These are phyloP conservation scores for Phalacrocorax brasilianus DNA, from an alignment of 2,113 vertebrate species.

Conservation along the genomic window DNA sequence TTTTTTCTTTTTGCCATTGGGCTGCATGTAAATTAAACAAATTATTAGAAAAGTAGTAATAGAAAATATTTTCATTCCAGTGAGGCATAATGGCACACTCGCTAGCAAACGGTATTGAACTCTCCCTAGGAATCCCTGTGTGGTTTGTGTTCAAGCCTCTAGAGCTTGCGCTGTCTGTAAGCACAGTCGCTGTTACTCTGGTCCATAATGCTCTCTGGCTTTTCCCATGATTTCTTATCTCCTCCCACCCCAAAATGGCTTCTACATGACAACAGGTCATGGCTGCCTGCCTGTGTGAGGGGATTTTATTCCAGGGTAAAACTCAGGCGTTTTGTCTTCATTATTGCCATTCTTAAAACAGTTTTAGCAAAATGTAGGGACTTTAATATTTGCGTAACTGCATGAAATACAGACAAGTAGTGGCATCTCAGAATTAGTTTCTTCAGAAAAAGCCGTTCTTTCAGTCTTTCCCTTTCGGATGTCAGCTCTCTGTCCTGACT, in stretches of 20 bases:
- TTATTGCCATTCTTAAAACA: background rate
- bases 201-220: background rate
- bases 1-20: background rate
- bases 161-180: background rate
- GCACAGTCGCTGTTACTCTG: background rate
- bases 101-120: background rate
- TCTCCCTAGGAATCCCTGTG: background rate
- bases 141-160: background rate
- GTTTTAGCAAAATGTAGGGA: background rate
- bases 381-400: background rate
- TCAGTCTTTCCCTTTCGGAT: background rate
- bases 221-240: background rate
- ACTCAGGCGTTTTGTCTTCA: background rate
- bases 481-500: background rate
- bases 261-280: background rate
- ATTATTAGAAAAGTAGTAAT: background rate
- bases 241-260: background rate
- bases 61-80: background rate
- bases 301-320: background rate
- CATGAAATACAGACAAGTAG: background rate
- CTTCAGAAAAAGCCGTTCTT: background rate
- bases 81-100: background rate
- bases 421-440: background rate
- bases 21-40: background rate
- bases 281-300: background rate